A percentile compares a stretch with the other conserved stretches of the same genome.
Evolutionary conservation across 2,888 invertebrate species (phyloP).

Genomic region (Hemistola chrysoprasaria): DNA sequence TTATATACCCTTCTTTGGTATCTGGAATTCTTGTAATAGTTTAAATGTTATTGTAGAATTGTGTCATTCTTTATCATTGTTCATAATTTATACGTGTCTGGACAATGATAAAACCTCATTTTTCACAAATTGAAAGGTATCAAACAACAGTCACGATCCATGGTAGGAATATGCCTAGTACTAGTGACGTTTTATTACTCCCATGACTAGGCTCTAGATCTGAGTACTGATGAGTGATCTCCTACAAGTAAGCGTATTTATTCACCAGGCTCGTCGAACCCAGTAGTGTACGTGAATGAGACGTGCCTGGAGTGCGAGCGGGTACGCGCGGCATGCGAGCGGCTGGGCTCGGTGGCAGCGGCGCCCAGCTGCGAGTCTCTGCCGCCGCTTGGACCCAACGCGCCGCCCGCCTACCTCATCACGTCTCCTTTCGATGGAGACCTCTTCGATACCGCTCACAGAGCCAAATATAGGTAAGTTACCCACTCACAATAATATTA

Average conservation of each 20-base stretch:
- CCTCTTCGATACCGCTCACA: conserved; percentile 85
- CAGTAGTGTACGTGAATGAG: conserved; percentile 72
- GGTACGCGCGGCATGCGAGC: conserved; percentile 74
- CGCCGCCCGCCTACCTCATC: conserved; percentile 80
- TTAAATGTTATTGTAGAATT: conserved; percentile 13
- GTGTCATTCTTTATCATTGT: conserved; percentile 17
- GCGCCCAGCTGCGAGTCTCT: conserved; percentile 64
- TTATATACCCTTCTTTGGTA: conserved; percentile 29
- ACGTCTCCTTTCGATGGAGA: conserved; percentile 88
- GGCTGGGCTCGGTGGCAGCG: conserved; percentile 68
- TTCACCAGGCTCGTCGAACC: conserved; percentile 70
- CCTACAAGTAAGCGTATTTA: too few species aligned
- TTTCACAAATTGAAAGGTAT: too few species aligned
- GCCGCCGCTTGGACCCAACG: conserved; percentile 61
- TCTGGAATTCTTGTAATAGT: conserved; percentile 17
- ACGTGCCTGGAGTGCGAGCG: conserved; percentile 75
- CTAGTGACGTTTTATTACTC: too few species aligned
- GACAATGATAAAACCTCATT: too few species aligned
- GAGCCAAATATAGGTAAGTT: conserved; percentile 73
- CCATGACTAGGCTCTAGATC: too few species aligned
- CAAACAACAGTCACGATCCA: too few species aligned
- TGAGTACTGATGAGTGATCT: too few species aligned
- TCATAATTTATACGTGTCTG: too few species aligned
- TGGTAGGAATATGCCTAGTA: too few species aligned
- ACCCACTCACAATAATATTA: not conserved